phyloP scores from a whole-genome alignment of 2,113 vertebrate genomes.

The Myodes glareolus region DNA sequence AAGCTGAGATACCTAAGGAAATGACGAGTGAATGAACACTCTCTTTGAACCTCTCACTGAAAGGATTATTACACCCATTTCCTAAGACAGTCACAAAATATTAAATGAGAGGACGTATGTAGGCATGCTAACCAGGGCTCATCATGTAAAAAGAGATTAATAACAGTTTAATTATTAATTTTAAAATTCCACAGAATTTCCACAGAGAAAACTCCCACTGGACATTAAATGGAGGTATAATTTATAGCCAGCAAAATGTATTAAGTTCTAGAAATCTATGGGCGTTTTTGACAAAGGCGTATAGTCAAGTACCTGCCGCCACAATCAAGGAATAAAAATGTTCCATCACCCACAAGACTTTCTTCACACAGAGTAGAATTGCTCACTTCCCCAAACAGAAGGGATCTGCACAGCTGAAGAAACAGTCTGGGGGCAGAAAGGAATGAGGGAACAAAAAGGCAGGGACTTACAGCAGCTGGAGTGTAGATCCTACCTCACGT shows the following conservation, averaged over 20 bases:
- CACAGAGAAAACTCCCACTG: background rate
- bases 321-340: background rate
- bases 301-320: background rate
- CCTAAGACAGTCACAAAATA: background rate
- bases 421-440: background rate
- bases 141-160: background rate
- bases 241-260: background rate
- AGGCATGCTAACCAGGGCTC: background rate
- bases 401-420: background rate
- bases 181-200: too few relatives aligned
- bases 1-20: background rate
- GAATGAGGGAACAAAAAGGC: background rate
- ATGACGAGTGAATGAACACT: background rate
- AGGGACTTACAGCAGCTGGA: background rate
- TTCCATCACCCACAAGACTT: background rate
- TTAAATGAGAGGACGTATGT: background rate
- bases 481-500: background rate
- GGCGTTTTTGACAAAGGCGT: background rate
- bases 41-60: background rate
- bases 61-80: background rate
- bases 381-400: background rate
- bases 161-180: too few relatives aligned
- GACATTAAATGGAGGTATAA: background rate
- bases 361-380: background rate
- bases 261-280: background rate